Base-by-base conservation (phyloP, 2,113 vertebrate species). In the Platysternon megacephalum region DNA sequence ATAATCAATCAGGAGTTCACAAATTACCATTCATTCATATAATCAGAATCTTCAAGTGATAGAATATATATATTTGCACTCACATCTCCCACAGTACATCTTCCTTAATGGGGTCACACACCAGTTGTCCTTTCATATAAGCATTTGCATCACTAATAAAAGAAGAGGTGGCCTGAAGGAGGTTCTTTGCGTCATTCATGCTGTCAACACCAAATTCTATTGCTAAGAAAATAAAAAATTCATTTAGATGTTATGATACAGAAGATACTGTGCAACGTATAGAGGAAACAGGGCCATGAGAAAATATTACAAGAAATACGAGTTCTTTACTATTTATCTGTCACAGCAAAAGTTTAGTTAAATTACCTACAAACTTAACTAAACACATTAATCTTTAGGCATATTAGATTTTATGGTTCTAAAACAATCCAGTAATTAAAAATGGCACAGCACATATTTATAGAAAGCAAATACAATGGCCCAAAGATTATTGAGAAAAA, bases 61-160 rank as follows among this genome's bases (percentile, higher is more conserved):
- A 89, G 42, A 35, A 92, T 35, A 1, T 39, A 9, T 24, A 72
- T 28, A 65, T 35, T n/a, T 53, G 46, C 21, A 24, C 97, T 93
- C 95, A 99, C 99, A 99, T 99, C 85, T 99, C 98, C 99, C 99
- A 99, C 35, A 99, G 97, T 22, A 97, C 1, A 0, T 93, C 98
- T 90, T 99, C 99, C 84, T 97, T 96, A 89, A 99, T 56, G 2
- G 98, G 84, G 16, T 98, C 98, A 55, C 99, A 98, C 2, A 90
- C 84, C 93, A 99, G 97, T 96, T 99, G 99, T 12, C 99, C 99
- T 97, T 97, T 99, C 95, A 99, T 93, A 92, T 99, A 99, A 88
- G 99, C 98, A 85, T 97, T 97, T 4, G 98, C 98, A 2, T 98
- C 98, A 39, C 97, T 97, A 24, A 96, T 82, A 79, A 99, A 99